phyloP scores from a whole-genome alignment of 2,888 invertebrate genomes.

The Folsomia manolachei region DNA sequence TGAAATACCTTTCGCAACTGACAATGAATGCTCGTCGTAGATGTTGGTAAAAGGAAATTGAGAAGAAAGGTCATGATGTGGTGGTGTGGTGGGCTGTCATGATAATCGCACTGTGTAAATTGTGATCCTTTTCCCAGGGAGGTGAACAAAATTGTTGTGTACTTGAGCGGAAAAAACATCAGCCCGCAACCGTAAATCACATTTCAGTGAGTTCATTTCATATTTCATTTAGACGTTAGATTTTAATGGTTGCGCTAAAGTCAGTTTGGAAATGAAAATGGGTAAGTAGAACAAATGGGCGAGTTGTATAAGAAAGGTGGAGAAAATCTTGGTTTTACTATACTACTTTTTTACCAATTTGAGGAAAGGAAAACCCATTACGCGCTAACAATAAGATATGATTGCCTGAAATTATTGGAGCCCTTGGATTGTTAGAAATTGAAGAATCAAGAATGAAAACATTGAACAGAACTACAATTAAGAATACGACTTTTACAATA shows the following conservation, averaged over 20 bases:
- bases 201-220: neutral
- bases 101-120: neutral
- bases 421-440: no score
- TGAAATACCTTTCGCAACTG: neutral
- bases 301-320: no score
- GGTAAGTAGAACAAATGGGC: neutral
- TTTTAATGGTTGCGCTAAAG: neutral
- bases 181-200: neutral
- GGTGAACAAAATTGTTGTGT: slow-evolving; percentile 3
- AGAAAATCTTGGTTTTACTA: no score
- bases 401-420: neutral
- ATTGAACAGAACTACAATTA: no score
- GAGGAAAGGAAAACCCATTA: neutral
- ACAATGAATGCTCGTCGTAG: no score
- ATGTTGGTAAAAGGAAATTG: neutral
- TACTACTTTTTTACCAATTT: no score
- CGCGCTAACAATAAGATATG: neutral
- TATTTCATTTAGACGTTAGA: neutral
- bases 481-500: no score
- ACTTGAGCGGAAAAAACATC: neutral
- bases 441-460: no score
- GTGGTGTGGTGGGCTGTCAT: neutral
- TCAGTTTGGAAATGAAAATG: neutral
- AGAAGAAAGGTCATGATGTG: neutral
- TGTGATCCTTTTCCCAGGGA: neutral